phyloP scores from a whole-genome alignment of 2,888 invertebrate species.

The Neocrepidodera transversa region DNA sequence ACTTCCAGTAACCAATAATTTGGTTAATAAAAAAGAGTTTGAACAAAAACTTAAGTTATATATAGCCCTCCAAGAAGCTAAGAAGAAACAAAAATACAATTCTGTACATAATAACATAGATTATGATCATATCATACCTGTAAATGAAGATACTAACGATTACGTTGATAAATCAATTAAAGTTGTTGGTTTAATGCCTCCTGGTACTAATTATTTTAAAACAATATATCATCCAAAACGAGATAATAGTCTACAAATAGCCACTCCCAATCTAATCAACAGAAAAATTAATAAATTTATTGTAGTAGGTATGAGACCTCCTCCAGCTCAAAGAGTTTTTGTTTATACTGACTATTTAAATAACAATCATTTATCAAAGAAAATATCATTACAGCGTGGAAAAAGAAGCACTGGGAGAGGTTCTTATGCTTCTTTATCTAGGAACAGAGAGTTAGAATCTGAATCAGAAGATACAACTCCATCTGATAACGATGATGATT shows the following conservation, averaged over 20 bases:
- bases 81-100: constrained; percentile 1
- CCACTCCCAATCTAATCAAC: constrained; percentile 16
- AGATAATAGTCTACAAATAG: constrained; percentile 23
- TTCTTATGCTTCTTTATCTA: constrained; percentile 49
- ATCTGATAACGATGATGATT: constrained; percentile 54
- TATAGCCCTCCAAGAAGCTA: constrained; percentile 20
- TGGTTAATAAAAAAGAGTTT: neutral
- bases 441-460: constrained; percentile 43
- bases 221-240: constrained; percentile 45
- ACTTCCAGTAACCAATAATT: neutral
- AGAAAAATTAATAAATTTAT: constrained; percentile 50
- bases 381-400: constrained; percentile 37
- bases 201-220: constrained; percentile 45
- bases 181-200: constrained; percentile 50
- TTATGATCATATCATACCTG: constrained; percentile 18
- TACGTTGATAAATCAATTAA: constrained; percentile 23
- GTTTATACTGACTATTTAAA: constrained; percentile 49
- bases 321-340: constrained; percentile 47
- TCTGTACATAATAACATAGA: neutral
- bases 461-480: constrained; percentile 30
- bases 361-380: constrained; percentile 34
- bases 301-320: constrained; percentile 57
- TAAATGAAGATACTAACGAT: constrained; percentile 32
- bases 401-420: constrained; percentile 48
- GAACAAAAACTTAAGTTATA: constrained; percentile 25